Base-by-base conservation (phyloP, 1,140 invertebrate genomes). In the Sminthurides bifidus region DNA sequence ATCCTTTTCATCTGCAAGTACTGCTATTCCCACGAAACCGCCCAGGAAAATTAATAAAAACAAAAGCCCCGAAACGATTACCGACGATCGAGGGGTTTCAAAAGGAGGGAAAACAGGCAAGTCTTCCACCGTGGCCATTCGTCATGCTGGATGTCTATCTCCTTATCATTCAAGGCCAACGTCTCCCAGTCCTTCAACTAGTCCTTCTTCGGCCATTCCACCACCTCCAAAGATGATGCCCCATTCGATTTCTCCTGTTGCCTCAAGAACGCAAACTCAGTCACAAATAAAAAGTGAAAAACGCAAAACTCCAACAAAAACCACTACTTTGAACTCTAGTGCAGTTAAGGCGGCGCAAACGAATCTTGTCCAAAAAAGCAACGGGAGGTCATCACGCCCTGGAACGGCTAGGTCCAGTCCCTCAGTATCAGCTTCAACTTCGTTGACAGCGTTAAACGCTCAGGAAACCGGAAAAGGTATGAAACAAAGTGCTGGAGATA, bases 11-110 rank as follows among this genome's bases (percentile, higher is more conserved):
- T 15, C 17, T 23, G 29, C 30, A n/a, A 52, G 29, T 10, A 44
- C 38, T n/a, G 45, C 19, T 14, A 41, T 46, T 54, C 55, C 55
- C 6, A 48, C 44, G 1, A 58, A 59, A 52, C 61, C 57, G 26
- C 58, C 58, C 12, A 37, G 14, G 74, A 76, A 66, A 84, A 81
- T 65, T 75, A 78, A 3, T 49, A 78, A 78, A 35, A 79, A 79
- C n/a, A n/a, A n/a, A 52, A 74, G 71, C 8, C 76, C 76, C 14
- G 73, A 55, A 66, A 67, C 31, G 15, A 31, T 19, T 23, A 46
- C 15, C 30, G 56, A 30, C 48, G 27, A 21, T 15, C 29, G 26
- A 19, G 31, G 38, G 2, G 21, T 19, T n/a, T 35, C 40, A 2
- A 59, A 54, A 44, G 46, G 52, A 44, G 48, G 43, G 19, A 61